These are phyloP conservation scores for Bos indicus DNA, from an alignment of 2,113 vertebrate species.

Conservation along the genomic window DNA sequence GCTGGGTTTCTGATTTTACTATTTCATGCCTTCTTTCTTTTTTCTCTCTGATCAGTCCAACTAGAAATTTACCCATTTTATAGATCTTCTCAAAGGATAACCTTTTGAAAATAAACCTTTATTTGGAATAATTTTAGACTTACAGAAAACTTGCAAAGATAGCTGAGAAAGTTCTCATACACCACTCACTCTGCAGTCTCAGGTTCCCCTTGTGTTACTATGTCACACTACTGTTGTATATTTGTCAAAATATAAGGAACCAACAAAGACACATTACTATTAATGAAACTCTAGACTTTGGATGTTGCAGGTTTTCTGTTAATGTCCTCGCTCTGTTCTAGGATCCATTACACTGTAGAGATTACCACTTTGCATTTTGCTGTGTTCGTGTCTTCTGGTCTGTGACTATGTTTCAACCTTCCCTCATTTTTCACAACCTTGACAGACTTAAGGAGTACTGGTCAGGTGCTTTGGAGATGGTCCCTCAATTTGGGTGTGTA, in stretches of 20 bases:
- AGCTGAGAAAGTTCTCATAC: background rate
- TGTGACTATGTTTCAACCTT: background rate
- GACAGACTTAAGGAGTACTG: background rate
- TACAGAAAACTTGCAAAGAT: background rate
- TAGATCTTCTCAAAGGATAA: background rate
- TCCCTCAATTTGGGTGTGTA: background rate
- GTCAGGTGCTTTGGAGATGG: background rate
- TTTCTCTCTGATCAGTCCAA: background rate
- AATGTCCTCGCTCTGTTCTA: background rate
- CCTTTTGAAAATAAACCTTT: background rate
- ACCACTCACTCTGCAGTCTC: background rate
- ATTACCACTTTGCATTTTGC: background rate
- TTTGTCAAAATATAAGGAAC: background rate
- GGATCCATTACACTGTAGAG: background rate
- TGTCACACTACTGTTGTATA: background rate
- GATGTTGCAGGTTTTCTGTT: background rate
- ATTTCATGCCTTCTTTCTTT: background rate
- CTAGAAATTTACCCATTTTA: background rate
- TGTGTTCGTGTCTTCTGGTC: background rate
- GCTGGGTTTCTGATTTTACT: background rate
- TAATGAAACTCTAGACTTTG: background rate
- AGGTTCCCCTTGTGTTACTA: background rate
- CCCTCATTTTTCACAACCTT: background rate
- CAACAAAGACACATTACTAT: background rate
- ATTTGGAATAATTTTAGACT: background rate